These are phyloP conservation scores for Ganaspis sp. DNA, from an alignment of 1,140 invertebrate genomes.

Conservation along the genomic window DNA sequence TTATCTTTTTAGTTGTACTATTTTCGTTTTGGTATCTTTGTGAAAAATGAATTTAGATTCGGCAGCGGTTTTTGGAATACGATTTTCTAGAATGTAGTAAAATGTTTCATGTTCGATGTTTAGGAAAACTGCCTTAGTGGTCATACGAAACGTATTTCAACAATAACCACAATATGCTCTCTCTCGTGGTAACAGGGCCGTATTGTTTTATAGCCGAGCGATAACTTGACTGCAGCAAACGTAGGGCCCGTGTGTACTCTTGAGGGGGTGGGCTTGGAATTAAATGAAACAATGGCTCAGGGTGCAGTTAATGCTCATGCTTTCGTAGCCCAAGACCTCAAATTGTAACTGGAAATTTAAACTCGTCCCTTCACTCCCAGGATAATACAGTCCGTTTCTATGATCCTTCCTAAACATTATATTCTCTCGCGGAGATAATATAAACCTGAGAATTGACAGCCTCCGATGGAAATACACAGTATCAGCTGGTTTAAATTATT, in stretches of 20 bases:
- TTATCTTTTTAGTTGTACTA: too few relatives aligned
- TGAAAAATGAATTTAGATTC: too few relatives aligned
- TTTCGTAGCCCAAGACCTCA: slow-evolving; percentile 49
- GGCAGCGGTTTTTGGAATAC: too few relatives aligned
- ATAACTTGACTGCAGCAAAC: slow-evolving; percentile 59
- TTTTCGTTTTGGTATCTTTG: too few relatives aligned
- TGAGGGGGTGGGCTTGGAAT: slow-evolving; percentile 49
- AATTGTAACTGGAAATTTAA: slow-evolving; percentile 58
- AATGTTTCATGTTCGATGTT: not conserved
- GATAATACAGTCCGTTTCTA: too few relatives aligned
- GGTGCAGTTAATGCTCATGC: slow-evolving; percentile 68
- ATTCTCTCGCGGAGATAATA: too few relatives aligned
- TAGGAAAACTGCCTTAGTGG: slow-evolving; percentile 48
- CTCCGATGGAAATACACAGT: not conserved
- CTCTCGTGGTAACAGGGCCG: slow-evolving; percentile 56
- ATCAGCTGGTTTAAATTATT: not conserved
- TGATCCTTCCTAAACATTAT: too few relatives aligned
- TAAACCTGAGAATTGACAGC: too few relatives aligned
- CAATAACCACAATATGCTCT: slow-evolving; percentile 68
- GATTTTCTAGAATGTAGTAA: too few relatives aligned
- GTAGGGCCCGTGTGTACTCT: slow-evolving; percentile 51
- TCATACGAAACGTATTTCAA: slow-evolving; percentile 51
- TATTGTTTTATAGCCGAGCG: slow-evolving; percentile 72
- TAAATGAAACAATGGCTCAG: slow-evolving; percentile 69
- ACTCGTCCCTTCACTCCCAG: not conserved